Base-by-base conservation (phyloP, 2,888 invertebrate species). In the Helobdella robusta region DNA sequence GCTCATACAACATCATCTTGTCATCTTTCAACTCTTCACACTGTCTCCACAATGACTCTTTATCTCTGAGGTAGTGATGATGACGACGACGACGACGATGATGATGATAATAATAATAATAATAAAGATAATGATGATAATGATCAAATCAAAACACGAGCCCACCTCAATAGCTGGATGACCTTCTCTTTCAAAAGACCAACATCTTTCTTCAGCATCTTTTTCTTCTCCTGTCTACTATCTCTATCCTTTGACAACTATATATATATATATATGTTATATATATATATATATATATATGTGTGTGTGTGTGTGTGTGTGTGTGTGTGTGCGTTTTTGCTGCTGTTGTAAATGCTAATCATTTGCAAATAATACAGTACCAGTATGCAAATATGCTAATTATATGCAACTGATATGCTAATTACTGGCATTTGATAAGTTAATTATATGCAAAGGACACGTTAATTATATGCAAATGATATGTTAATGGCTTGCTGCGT, bases 31-130 rank as follows among this genome's bases (percentile, higher is more conserved):
- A n/a, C n/a, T n/a, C n/a, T n/a, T n/a, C n/a, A n/a, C n/a, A n/a
- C n/a, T n/a, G n/a, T n/a, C n/a, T n/a, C n/a, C n/a, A n/a, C n/a
- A n/a, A n/a, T n/a, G n/a, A n/a, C n/a, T n/a, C n/a, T n/a, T n/a
- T n/a, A n/a, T 40, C 11, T 15, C n/a, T 11, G n/a, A 11, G 44
- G n/a, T 40, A n/a, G n/a, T 40, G n/a, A 40, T n/a, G 44, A 40
- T 40, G 44, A 40, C 44, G n/a, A 40, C n/a, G 44, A 40, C n/a
- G 44, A 40, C n/a, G 44, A 40, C 44, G 44, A 40, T 40, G 44
- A 40, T n/a, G 44, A 40, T 40, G 11, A 40, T n/a, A 15, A 40
- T 15, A n/a, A 40, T 20, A 20, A 52, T 52, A 20, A 20, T 20
- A 52, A n/a, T 40, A 40, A 40, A 11, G 44, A 40, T 40, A 40